A percentile compares a stretch with the other conserved stretches of the same genome.
phyloP scores from a whole-genome alignment of 1,140 invertebrate species.

The Drosophila subpulchrella region DNA sequence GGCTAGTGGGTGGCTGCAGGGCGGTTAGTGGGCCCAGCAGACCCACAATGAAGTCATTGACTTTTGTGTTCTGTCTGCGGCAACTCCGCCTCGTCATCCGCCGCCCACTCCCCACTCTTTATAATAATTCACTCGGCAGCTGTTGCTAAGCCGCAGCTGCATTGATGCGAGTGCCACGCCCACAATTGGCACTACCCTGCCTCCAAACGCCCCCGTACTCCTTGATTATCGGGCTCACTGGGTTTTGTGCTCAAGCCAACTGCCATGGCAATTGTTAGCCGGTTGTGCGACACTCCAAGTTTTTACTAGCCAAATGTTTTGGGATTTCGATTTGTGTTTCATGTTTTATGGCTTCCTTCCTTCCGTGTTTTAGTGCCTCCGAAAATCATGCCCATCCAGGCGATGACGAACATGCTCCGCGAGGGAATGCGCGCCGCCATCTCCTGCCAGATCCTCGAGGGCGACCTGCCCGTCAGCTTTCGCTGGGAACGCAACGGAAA shows the following conservation, averaged over 20 bases:
- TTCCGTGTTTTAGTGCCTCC: slow-evolving; percentile 89
- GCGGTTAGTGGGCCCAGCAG: slow-evolving; percentile 13
- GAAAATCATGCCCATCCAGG: slow-evolving; percentile 94
- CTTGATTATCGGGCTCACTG: slow-evolving; percentile 45
- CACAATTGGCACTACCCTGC: slow-evolving; percentile 38
- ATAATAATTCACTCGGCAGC: slow-evolving; percentile 75
- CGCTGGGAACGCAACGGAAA: slow-evolving; percentile 93
- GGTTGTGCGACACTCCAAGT: slow-evolving; percentile 43
- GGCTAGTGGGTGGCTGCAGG: neutral
- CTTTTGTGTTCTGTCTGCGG: slow-evolving; percentile 70
- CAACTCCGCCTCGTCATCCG: slow-evolving; percentile 30
- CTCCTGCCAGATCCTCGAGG: slow-evolving; percentile 96
- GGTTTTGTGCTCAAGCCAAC: slow-evolving; percentile 69
- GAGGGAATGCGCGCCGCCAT: slow-evolving; percentile 97
- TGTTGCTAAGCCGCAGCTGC: slow-evolving; percentile 75
- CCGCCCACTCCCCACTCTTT: slow-evolving; percentile 49
- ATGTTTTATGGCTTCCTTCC: slow-evolving; percentile 30
- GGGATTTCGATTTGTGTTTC: slow-evolving; percentile 14
- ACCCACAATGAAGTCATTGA: slow-evolving; percentile 81
- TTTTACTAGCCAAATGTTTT: slow-evolving; percentile 20
- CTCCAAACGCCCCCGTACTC: slow-evolving; percentile 1
- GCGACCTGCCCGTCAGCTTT: slow-evolving; percentile 96
- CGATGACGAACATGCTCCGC: slow-evolving; percentile 91
- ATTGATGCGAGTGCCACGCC: slow-evolving; percentile 67
- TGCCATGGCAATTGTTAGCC: slow-evolving; percentile 54